phyloP scores from a whole-genome alignment of 2,888 invertebrate genomes.

The Ornithoptera priamus region DNA sequence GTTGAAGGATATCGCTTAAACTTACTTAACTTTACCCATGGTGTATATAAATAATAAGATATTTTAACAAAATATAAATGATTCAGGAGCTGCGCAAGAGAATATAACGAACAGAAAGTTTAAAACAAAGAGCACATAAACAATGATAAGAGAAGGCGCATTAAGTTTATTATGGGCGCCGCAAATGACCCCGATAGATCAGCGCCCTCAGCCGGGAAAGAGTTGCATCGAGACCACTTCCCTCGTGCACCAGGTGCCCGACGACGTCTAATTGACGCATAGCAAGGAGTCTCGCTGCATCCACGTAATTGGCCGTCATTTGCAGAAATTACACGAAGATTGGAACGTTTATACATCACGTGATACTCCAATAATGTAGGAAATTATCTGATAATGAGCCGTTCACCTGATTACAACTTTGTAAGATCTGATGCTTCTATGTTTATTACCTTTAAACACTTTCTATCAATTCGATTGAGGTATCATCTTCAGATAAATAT shows the following conservation, averaged over 20 bases:
- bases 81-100: background rate
- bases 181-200: slow-evolving; percentile 23
- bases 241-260: slow-evolving; percentile 73
- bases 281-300: slow-evolving; percentile 71
- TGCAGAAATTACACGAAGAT: slow-evolving; percentile 64
- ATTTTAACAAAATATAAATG: background rate
- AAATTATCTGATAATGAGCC: slow-evolving; percentile 25
- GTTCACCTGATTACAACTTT: slow-evolving; percentile 9
- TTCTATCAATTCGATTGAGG: background rate
- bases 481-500: too few species aligned
- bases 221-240: slow-evolving; percentile 67
- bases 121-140: slow-evolving; percentile 25
- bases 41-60: background rate
- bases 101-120: slow-evolving; percentile 9
- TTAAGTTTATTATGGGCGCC: slow-evolving; percentile 17
- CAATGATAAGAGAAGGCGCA: slow-evolving; percentile 10
- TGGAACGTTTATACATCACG: slow-evolving; percentile 62
- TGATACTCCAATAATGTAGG: slow-evolving; percentile 30
- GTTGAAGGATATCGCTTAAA: too few species aligned
- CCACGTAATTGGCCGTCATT: slow-evolving; percentile 72
- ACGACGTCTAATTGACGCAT: slow-evolving; percentile 71
- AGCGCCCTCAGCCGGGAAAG: slow-evolving; percentile 43
- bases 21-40: background rate
- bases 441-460: background rate
- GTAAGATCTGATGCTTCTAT: background rate